A percentile compares a stretch with the other conserved stretches of the same genome.
phyloP scores from a whole-genome alignment of 2,113 vertebrate species.

The Genyomyrus donnyi region DNA sequence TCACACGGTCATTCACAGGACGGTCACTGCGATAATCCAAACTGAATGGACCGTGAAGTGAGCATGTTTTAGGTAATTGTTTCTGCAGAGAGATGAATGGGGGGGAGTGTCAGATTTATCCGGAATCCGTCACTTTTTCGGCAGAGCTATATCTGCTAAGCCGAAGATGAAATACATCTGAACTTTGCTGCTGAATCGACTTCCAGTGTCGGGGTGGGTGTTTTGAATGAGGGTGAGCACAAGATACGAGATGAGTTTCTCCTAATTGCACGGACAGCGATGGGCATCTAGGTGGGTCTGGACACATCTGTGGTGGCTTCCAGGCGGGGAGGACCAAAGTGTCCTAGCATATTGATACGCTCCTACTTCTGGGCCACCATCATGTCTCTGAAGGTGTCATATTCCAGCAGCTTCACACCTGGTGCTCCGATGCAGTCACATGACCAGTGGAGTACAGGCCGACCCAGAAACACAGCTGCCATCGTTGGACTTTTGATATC shows the following conservation, averaged over 20 bases:
- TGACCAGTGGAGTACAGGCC: background rate
- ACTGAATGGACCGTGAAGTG: conserved; percentile 25
- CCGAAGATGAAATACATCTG: background rate
- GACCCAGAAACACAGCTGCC: background rate
- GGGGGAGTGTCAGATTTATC: conserved; percentile 21
- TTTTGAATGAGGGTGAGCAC: background rate
- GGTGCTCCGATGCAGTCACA: background rate
- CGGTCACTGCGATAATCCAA: conserved; percentile 27
- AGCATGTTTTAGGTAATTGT: conserved; percentile 26
- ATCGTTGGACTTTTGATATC: background rate
- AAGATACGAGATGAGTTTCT: background rate
- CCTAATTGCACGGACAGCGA: background rate
- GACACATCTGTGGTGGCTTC: background rate
- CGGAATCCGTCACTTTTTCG: conserved; percentile 31
- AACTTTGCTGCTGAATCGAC: background rate
- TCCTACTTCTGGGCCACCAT: background rate
- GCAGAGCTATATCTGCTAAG: background rate
- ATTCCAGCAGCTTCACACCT: background rate
- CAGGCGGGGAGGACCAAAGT: background rate
- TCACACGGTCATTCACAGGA: conserved; percentile 13
- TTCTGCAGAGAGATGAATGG: conserved; percentile 13
- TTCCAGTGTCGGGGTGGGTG: background rate
- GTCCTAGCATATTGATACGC: background rate
- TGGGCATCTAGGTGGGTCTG: background rate
- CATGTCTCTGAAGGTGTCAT: background rate